These are phyloP conservation scores for Brachyalestes nurse DNA, from an alignment of 2,797 vertebrate species.

Conservation along the genomic window DNA sequence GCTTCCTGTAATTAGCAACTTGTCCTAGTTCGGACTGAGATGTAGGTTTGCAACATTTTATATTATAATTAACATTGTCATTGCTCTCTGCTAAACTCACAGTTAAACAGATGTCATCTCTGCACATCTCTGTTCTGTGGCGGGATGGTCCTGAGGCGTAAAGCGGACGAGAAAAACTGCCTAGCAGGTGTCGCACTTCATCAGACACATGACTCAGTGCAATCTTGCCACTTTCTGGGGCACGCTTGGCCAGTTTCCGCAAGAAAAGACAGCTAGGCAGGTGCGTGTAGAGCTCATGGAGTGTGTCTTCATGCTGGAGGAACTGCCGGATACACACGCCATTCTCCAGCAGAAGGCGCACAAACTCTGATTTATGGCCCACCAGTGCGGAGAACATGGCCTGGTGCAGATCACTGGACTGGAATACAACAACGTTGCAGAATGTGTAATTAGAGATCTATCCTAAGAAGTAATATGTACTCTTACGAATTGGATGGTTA, in stretches of 20 bases:
- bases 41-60: not conserved
- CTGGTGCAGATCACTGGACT: constrained; percentile 89
- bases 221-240: constrained; percentile 66
- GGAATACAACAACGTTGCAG: constrained; percentile 12
- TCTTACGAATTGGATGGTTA: no score
- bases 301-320: constrained; percentile 77
- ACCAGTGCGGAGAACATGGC: constrained; percentile 89
- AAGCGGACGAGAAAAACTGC: constrained; percentile 83
- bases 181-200: constrained; percentile 87
- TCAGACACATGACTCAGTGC: constrained; percentile 83
- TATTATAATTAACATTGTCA: not conserved
- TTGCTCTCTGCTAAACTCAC: constrained; percentile 24
- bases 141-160: constrained; percentile 69
- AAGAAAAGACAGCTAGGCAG: constrained; percentile 85
- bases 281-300: constrained; percentile 83
- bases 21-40: not conserved
- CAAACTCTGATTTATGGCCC: constrained; percentile 89
- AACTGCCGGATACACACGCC: constrained; percentile 87
- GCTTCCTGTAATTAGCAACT: no score
- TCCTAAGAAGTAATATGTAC: no score
- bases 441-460: no score
- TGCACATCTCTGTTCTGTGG: constrained; percentile 7
- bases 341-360: constrained; percentile 91
- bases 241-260: constrained; percentile 83
- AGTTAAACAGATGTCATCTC: not conserved